Evolutionary conservation across 2,113 vertebrate species (phyloP).

Genomic region (Catharus fuscescens): DNA sequence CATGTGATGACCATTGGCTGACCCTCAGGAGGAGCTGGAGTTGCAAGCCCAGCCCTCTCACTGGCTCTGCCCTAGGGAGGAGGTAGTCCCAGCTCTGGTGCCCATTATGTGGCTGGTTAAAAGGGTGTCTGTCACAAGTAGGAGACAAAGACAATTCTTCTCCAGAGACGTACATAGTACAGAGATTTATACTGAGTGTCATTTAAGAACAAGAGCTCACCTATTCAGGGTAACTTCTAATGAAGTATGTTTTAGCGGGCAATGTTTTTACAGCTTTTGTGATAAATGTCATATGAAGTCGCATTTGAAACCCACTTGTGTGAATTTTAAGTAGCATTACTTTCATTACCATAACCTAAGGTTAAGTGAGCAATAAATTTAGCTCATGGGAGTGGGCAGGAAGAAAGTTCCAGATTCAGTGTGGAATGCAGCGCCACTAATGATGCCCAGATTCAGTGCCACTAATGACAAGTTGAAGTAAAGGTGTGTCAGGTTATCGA

Average conservation of each 20-base stretch:
- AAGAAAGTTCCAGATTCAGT: background rate
- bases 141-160: background rate
- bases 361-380: slow-evolving; percentile 19
- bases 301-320: background rate
- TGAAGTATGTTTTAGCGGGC: background rate
- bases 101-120: background rate
- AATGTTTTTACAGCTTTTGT: background rate
- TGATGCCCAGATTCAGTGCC: background rate
- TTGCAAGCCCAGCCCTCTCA: background rate
- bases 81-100: background rate
- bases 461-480: background rate
- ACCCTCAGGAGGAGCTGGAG: background rate
- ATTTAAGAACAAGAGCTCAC: background rate
- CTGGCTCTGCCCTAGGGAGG: background rate
- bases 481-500: background rate
- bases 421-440: background rate
- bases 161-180: background rate
- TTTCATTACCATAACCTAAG: background rate
- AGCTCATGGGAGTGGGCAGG: background rate
- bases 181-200: background rate
- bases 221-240: background rate
- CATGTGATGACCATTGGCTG: background rate
- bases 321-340: slow-evolving; percentile 15
- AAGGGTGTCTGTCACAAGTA: background rate
- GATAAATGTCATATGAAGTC: background rate